phyloP scores from a whole-genome alignment of 2,888 invertebrate species.

The Zonitis immaculata region DNA sequence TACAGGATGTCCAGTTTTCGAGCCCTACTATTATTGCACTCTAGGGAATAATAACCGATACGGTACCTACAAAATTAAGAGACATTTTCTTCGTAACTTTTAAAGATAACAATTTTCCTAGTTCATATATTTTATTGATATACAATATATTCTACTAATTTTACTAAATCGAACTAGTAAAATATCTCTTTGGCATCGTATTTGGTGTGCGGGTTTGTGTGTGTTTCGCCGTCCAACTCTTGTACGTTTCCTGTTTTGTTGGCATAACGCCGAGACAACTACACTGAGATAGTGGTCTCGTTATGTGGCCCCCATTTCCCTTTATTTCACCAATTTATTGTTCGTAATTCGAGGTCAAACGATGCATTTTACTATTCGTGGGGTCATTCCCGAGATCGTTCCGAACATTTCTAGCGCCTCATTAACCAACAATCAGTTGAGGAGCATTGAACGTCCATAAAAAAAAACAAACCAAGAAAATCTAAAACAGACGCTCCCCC shows the following conservation, averaged over 20 bases:
- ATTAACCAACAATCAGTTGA: conserved; percentile 31
- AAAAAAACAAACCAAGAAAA: too few species aligned
- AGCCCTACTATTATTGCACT: too few species aligned
- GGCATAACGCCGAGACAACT: conserved; percentile 31
- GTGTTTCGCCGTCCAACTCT: too few species aligned
- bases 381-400: conserved; percentile 26
- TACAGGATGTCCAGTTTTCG: too few species aligned
- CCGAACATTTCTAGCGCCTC: conserved; percentile 34
- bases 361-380: conserved; percentile 27
- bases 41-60: too few species aligned
- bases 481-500: conserved; percentile 19
- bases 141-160: conserved; percentile 23
- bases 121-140: too few species aligned
- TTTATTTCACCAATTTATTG: conserved; percentile 33
- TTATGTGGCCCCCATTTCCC: conserved; percentile 20
- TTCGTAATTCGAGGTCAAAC: conserved; percentile 34
- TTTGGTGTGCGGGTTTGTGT: conserved; percentile 6
- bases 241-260: conserved; percentile 5
- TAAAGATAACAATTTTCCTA: too few species aligned
- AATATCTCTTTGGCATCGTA: conserved; percentile 20
- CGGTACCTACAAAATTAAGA: too few species aligned
- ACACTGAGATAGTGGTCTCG: conserved; percentile 30
- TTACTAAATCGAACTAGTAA: conserved; percentile 23
- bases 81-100: too few species aligned
- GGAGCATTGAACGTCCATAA: conserved; percentile 21